These are phyloP conservation scores for Neosalanx taihuensis DNA, from an alignment of 2,797 vertebrate species.

Conservation along the genomic window DNA sequence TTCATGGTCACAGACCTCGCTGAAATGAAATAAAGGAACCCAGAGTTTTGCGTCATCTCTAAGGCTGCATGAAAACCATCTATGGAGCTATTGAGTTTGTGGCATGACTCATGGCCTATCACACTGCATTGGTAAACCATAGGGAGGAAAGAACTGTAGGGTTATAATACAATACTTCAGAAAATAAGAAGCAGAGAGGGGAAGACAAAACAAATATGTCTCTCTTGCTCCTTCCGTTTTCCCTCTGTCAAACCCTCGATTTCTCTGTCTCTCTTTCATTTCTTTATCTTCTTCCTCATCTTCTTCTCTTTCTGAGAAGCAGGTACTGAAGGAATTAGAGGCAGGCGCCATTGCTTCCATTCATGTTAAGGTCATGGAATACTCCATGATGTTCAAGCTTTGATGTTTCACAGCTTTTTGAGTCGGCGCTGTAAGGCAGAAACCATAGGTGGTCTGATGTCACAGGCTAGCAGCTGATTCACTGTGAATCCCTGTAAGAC, in stretches of 20 bases:
- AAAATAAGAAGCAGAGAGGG: conserved; percentile 14
- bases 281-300: too few species aligned
- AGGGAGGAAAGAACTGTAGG: conserved; percentile 30
- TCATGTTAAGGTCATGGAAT: background rate
- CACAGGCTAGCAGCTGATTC: too few species aligned
- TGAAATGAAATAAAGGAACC: conserved; percentile 45
- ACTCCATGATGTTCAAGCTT: too few species aligned
- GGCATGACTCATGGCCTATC: conserved; percentile 50
- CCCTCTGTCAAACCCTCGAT: background rate
- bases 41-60: conserved; percentile 42
- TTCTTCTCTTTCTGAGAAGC: too few species aligned
- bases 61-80: conserved; percentile 38
- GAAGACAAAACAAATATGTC: conserved; percentile 7
- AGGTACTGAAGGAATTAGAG: too few species aligned
- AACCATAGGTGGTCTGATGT: background rate
- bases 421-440: background rate
- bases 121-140: conserved; percentile 26
- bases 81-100: conserved; percentile 54
- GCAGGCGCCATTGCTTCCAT: background rate
- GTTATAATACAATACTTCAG: conserved; percentile 22
- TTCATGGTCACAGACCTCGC: conserved; percentile 51
- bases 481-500: too few species aligned
- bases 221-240: too few species aligned
- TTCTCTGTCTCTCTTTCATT: background rate
- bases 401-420: background rate